Base-by-base conservation (phyloP, 2,888 invertebrate species). In the Xanthia icteritia region DNA sequence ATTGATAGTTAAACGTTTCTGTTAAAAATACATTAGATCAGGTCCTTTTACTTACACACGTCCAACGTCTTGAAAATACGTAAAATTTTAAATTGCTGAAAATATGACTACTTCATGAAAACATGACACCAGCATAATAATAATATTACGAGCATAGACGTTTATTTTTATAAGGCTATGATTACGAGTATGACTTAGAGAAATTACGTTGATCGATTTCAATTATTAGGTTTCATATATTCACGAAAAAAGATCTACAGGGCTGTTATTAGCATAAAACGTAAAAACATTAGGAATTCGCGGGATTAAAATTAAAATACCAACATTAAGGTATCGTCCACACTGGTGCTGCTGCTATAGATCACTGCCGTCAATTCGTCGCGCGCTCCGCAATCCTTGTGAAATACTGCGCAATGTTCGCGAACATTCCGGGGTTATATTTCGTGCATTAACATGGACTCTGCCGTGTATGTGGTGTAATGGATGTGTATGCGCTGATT, bases 361-460 rank as follows among this genome's bases (percentile, higher is more conserved):
- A 87, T 87, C 77, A 76, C 71, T 20, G 67, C 54, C 54, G 74
- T 77, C 77, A 84, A 74, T 81, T 79, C 63, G 64, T 63, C 67
- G 48, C 65, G 60, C 73, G 64, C 61, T 58, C 74, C 58, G 67
- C 64, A 81, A 81, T 86, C 82, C 79, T 61, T 27, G 45, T 82
- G 71, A 84, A 77, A 84, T 84, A 86, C 74, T 23, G 73, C 64
- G 27, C 63, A 54, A 27, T 66, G 70, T 75, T 81, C 84, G 61
- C 56, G 36, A 75, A 82, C 78, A 72, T 54, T 73, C 11, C 17
- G 48, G 45, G 70, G 77, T 71, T 78, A 81, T 81, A 81, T 81
- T 76, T 75, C 61, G 60, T 72, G 45, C 76, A 82, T 66, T 77
- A 69, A 72, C 70, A 61, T 48, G 65, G 56, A 61, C 58, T 72